Conservation (phyloP, 1,140 invertebrate species). For the Ladona fulva region DNA sequence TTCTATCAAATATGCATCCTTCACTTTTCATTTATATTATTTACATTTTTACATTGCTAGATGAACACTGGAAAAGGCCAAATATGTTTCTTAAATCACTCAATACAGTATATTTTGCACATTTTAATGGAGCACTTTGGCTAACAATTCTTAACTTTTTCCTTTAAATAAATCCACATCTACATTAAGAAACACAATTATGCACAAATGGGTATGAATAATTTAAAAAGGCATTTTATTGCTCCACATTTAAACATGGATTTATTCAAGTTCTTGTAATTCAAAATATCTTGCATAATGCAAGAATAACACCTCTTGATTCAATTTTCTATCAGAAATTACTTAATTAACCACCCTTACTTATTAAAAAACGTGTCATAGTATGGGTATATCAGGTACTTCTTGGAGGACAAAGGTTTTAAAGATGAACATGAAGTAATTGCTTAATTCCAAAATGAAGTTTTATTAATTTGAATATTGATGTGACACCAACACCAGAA, state of each 20-base stretch:
- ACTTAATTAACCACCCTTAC: not conserved
- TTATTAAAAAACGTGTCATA: not conserved
- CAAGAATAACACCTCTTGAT: not conserved
- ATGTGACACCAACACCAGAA: not conserved
- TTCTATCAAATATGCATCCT: not conserved
- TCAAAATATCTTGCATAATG: conserved; percentile 10
- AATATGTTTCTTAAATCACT: conserved; percentile 5
- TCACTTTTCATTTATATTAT: not conserved
- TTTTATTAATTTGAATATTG: not conserved
- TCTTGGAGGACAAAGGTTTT: conserved; percentile 9
- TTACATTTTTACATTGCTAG: not conserved
- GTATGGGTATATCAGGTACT: conserved; percentile 4
- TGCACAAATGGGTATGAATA: not conserved
- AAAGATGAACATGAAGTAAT: not conserved
- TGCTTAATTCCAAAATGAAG: not conserved
- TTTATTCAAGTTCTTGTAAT: not conserved
- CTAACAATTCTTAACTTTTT: not conserved
- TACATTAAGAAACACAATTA: not conserved
- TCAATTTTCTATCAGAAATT: conserved; percentile 5
- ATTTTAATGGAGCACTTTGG: not conserved
- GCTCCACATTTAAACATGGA: not conserved
- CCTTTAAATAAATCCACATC: not conserved
- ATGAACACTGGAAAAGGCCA: not conserved
- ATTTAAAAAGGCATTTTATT: conserved; percentile 1
- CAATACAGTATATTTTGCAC: not conserved